Evolutionary conservation across 2,797 vertebrate genomes (phyloP).

Genomic region (Taenioides sp.): DNA sequence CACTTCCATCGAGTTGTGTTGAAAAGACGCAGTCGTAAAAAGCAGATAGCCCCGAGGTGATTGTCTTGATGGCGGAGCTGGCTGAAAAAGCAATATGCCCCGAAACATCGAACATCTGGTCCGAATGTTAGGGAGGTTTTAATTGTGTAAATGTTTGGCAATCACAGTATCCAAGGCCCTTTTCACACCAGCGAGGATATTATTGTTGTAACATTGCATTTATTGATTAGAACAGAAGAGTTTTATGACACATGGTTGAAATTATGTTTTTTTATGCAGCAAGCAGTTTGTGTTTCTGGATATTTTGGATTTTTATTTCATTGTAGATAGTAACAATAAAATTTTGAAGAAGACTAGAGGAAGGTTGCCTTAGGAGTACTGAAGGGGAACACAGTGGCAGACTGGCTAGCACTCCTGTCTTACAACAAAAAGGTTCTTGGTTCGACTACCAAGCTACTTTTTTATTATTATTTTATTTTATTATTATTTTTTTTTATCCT

Average conservation of each 20-base stretch:
- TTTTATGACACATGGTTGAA: background rate
- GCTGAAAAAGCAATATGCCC: conserved; percentile 12
- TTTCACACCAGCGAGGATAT: conserved; percentile 36
- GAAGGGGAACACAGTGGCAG: too few species aligned
- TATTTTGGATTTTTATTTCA: too few species aligned
- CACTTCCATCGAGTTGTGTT: conserved; percentile 18
- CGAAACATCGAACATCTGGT: conserved; percentile 24
- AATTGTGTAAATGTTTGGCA: conserved; percentile 20
- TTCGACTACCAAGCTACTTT: too few species aligned
- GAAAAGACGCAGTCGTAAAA: conserved; percentile 14
- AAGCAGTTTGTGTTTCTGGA: background rate
- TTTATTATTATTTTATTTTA: too few species aligned
- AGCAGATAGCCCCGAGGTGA: conserved; percentile 14
- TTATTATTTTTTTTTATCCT: too few species aligned
- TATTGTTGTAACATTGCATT: conserved; percentile 22
- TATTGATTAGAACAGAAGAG: conserved; percentile 15
- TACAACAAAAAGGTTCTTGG: too few species aligned
- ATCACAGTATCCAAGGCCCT: conserved; percentile 23
- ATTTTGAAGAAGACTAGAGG: too few species aligned
- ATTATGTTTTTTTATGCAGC: background rate
- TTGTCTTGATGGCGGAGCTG: conserved; percentile 13
- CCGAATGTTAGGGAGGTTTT: conserved; percentile 2
- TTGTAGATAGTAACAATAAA: too few species aligned
- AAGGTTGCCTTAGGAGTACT: too few species aligned
- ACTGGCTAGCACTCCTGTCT: too few species aligned